Conservation (phyloP, 2,797 vertebrate species). For the Ara ararauna region DNA sequence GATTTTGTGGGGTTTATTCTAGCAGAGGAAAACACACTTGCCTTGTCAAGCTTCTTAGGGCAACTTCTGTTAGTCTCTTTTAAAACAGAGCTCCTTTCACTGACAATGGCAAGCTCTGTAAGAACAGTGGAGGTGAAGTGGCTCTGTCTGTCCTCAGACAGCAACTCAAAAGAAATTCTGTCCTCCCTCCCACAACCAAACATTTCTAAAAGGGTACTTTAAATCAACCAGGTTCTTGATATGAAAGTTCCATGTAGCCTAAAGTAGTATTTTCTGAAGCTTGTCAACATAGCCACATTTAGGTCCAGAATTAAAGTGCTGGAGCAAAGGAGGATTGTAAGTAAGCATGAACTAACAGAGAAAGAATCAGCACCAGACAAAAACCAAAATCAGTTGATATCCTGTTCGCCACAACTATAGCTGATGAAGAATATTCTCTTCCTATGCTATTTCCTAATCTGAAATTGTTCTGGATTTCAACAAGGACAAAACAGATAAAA, state of each 20-base stretch:
- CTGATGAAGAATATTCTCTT: not conserved
- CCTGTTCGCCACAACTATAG: not conserved
- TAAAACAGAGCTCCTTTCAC: not conserved
- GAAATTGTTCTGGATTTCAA: not conserved
- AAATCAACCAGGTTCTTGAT: not conserved
- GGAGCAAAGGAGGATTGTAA: not conserved
- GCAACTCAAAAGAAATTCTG: not conserved
- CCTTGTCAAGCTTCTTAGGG: not conserved
- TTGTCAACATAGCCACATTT: not conserved
- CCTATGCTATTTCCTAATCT: not conserved
- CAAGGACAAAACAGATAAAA: not conserved
- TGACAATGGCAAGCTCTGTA: not conserved
- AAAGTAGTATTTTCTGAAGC: not conserved
- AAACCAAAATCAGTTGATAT: not conserved
- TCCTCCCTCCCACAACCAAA: not conserved
- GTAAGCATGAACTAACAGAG: not conserved
- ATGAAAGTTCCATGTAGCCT: not conserved
- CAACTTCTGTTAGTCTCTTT: not conserved
- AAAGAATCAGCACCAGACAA: not conserved
- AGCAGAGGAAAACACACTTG: not conserved
- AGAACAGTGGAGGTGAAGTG: not conserved
- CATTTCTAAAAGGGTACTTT: not conserved
- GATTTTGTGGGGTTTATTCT: not conserved
- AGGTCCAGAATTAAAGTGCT: not conserved
- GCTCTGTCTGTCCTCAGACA: not conserved